Conservation (phyloP, 2,113 vertebrate species). For the Cottus gobio region DNA sequence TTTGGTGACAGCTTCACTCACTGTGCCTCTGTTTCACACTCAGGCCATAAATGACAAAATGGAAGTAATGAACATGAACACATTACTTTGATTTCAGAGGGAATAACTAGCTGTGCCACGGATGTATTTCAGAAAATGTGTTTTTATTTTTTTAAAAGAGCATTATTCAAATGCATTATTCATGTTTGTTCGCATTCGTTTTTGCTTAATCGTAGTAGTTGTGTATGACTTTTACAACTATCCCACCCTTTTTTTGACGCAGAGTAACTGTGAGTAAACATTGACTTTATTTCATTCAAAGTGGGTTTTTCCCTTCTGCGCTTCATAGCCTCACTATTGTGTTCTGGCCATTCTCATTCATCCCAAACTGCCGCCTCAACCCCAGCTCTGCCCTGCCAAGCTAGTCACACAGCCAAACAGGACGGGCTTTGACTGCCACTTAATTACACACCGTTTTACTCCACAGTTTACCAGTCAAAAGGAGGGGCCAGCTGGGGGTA, state of each 20-base stretch:
- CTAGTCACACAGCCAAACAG: conserved; percentile 86
- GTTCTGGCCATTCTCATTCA: conserved; percentile 81
- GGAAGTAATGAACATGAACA: conserved; percentile 50
- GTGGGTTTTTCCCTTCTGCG: conserved; percentile 60
- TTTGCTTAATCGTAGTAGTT: background rate
- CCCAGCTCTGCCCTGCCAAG: conserved; percentile 83
- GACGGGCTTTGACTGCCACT: conserved; percentile 93
- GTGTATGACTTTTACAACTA: conserved; percentile 25
- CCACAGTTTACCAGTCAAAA: conserved; percentile 92
- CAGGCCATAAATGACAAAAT: conserved; percentile 47
- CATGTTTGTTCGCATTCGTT: conserved; percentile 13
- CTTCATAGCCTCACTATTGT: conserved; percentile 86
- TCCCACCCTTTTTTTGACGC: conserved; percentile 18
- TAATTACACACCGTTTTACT: conserved; percentile 94
- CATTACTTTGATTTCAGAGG: conserved; percentile 45
- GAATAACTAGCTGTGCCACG: conserved; percentile 19
- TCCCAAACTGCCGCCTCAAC: conserved; percentile 79
- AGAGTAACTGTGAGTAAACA: conserved; percentile 68
- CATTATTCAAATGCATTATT: background rate
- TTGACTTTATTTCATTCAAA: conserved; percentile 66
- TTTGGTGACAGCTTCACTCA: conserved; percentile 70
- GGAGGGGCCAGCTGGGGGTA: conserved; percentile 59
- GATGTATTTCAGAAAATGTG: background rate
- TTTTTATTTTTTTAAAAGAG: background rate
- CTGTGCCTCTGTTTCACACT: conserved; percentile 53